Conservation (phyloP, 2,797 vertebrate species). For the Merluccius polli region DNA sequence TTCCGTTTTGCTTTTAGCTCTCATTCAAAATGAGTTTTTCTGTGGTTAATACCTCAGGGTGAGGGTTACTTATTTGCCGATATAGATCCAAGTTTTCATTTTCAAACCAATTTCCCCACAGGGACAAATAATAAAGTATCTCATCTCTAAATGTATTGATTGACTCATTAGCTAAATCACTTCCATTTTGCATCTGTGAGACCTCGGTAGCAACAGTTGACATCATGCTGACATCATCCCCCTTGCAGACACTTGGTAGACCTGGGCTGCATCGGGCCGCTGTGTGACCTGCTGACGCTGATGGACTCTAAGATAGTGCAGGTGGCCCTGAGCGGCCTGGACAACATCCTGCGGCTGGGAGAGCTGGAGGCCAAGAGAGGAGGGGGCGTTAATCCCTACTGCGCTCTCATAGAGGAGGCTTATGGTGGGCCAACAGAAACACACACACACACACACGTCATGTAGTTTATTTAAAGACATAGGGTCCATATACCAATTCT, state of each 20-base stretch:
- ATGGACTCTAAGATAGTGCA: slow-evolving; percentile 99
- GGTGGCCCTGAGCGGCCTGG: slow-evolving; percentile 91
- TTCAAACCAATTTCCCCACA: too few species aligned
- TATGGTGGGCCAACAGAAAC: slow-evolving; percentile 76
- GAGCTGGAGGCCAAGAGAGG: slow-evolving; percentile 93
- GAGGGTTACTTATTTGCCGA: neutral
- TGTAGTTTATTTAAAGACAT: neutral
- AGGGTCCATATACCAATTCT: neutral
- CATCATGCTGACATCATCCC: neutral
- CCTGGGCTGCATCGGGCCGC: slow-evolving; percentile 92
- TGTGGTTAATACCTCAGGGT: neutral
- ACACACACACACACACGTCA: neutral
- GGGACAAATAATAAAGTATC: too few species aligned
- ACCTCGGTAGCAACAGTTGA: neutral
- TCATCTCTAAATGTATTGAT: neutral
- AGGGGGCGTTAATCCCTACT: slow-evolving; percentile 94
- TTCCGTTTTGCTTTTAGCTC: neutral
- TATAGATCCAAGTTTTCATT: too few species aligned
- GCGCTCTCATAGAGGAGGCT: slow-evolving; percentile 93
- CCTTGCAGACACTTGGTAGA: slow-evolving; percentile 88
- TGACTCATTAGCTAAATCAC: neutral
- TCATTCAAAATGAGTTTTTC: neutral
- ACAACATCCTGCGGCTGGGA: slow-evolving; percentile 93
- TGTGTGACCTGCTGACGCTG: slow-evolving; percentile 95
- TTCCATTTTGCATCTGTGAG: neutral